phyloP scores from a whole-genome alignment of 2,797 vertebrate genomes.

The Loriculus beryllinus region DNA sequence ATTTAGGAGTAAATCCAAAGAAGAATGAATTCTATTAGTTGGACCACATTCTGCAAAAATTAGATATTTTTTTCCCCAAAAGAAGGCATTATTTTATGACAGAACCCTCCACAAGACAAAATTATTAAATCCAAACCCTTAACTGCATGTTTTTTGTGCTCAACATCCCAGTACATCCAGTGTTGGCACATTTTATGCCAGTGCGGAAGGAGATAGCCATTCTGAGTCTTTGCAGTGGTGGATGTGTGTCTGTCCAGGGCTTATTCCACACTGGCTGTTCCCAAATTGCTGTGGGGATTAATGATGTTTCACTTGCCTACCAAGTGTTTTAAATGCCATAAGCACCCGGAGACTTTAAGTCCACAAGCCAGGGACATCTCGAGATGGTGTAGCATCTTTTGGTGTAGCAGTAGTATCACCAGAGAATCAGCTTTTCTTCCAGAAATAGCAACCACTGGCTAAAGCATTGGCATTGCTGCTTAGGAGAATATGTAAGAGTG shows the following conservation, averaged over 20 bases:
- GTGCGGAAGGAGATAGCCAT: not conserved
- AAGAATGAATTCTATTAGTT: not conserved
- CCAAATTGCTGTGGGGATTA: not conserved
- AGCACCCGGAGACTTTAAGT: not conserved
- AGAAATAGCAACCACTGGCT: not conserved
- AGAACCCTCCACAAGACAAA: too few relatives aligned
- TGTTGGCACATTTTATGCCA: not conserved
- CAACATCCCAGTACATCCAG: not conserved
- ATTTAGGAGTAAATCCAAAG: not conserved
- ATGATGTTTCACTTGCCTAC: not conserved
- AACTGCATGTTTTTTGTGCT: not conserved
- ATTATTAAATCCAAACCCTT: not conserved
- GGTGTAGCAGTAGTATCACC: not conserved
- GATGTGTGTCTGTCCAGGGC: not conserved
- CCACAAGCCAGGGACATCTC: not conserved
- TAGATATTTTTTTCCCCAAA: not conserved
- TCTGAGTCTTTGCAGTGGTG: not conserved
- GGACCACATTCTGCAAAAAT: not conserved
- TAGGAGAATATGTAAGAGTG: not conserved
- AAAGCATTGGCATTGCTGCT: not conserved
- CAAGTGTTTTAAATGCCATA: not conserved
- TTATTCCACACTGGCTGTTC: not conserved
- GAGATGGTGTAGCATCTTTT: not conserved
- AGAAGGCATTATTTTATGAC: not conserved
- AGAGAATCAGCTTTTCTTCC: not conserved